Evolutionary conservation across 2,113 vertebrate genomes (phyloP), one percentile per base, ranked within the genome.

Genomic region (Apistogramma diplotaenia): DNA sequence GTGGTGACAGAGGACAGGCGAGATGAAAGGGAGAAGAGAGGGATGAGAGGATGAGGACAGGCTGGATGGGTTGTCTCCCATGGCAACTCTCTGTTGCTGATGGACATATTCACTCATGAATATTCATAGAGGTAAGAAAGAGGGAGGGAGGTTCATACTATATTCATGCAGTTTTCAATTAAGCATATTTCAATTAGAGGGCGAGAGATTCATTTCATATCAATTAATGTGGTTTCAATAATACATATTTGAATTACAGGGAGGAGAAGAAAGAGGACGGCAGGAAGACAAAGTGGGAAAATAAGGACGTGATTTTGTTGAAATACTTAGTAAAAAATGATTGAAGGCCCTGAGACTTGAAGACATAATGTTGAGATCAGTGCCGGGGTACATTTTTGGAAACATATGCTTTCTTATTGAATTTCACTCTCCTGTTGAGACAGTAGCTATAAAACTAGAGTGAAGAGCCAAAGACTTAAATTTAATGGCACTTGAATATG

Each of bases 141-240:
- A 85, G 87, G 65, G 53, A 65, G 85, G 78, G 72, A 79, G 85
- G 58, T 84, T 90, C 85, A 86, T 93, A 23, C 80, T 89, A 84
- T 82, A 89, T 92, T 92, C 82, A 92, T 90, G 90, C 40, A 37
- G 56, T 91, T 94, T 91, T 92, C 85, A 94, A 92, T 94, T 87
- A 92, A 86, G 82, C 60, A 89, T 92, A 76, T 87, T 92, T 91
- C 87, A 91, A 89, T 93, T 92, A 93, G 70, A 74, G 35, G 33
- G 16, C 5, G 9, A 57, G 74, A 75, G 72, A 81, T 88, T 87
- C 5, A 88, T 93, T 88, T 89, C 23, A 76, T 59, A 92, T 88
- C 85, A 89, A 77, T 89, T 90, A 83, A 84, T 84, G 51, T 1
- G 18, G 19, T 89, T 85, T 93, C 86, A 91, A 90, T 92, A 79